phyloP scores from a whole-genome alignment of 2,113 vertebrate genomes.

The Syngnathus floridae region DNA sequence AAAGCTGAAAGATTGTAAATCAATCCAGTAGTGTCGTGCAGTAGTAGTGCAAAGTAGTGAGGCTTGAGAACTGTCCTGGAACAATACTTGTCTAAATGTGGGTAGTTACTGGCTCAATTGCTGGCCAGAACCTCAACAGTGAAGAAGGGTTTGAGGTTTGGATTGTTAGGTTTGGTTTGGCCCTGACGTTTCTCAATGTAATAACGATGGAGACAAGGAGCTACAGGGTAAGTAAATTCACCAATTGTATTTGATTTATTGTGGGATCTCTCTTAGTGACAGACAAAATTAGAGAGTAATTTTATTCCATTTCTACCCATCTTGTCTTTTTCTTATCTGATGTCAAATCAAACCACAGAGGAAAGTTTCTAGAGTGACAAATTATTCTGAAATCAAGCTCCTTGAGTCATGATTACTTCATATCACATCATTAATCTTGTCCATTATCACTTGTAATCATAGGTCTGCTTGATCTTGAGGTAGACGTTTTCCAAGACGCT shows the following conservation, averaged over 20 bases:
- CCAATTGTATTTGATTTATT: slow-evolving; percentile 28
- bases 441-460: slow-evolving; percentile 34
- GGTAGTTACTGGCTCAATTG: slow-evolving; percentile 7
- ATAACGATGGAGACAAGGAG: slow-evolving; percentile 7
- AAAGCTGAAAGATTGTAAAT: slow-evolving; percentile 22
- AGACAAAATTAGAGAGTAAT: slow-evolving; percentile 2
- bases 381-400: slow-evolving; percentile 8
- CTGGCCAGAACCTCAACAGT: slow-evolving; percentile 9
- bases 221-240: slow-evolving; percentile 12
- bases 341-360: slow-evolving; percentile 7
- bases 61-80: slow-evolving; percentile 15
- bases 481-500: slow-evolving; percentile 54
- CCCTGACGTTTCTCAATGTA: slow-evolving; percentile 13
- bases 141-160: slow-evolving; percentile 14
- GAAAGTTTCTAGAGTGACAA: slow-evolving; percentile 14
- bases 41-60: slow-evolving; percentile 3
- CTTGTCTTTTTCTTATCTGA: neutral
- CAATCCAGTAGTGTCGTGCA: slow-evolving; percentile 13
- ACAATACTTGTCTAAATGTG: slow-evolving; percentile 11
- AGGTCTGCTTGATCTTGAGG: slow-evolving; percentile 29
- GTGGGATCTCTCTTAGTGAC: slow-evolving; percentile 11
- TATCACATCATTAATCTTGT: slow-evolving; percentile 51
- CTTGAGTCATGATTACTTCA: slow-evolving; percentile 23
- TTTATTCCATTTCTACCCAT: slow-evolving; percentile 1
- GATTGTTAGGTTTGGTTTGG: slow-evolving; percentile 23